Evolutionary conservation across 37 sponge, comb jelly and placozoan species (phyloP).

Genomic region (Mnemiopsis leidyi): DNA sequence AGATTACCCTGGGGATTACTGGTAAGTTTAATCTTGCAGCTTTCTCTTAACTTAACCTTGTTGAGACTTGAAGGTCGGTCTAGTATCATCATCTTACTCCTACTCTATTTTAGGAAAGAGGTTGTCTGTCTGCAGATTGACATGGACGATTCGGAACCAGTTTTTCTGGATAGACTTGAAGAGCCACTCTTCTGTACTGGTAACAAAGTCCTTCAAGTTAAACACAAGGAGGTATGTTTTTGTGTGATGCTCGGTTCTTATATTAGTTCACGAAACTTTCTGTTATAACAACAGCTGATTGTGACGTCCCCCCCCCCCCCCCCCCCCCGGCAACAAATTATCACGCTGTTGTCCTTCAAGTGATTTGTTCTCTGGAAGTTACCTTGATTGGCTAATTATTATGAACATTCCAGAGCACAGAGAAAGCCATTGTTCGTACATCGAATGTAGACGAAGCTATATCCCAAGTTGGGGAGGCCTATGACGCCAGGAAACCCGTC

Average conservation of each 20-base stretch:
- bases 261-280: too few species aligned
- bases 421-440: not conserved
- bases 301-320: too few species aligned
- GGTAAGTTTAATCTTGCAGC: not conserved
- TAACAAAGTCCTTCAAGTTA: not conserved
- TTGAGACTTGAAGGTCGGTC: too few species aligned
- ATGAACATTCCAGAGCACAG: not conserved
- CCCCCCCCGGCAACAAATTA: too few species aligned
- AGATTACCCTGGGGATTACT: not conserved
- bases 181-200: not conserved
- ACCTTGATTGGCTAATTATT: too few species aligned
- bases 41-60: not conserved
- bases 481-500: not conserved
- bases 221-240: not conserved
- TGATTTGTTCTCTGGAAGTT: too few species aligned
- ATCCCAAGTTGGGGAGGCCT: not conserved
- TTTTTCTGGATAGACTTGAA: not conserved
- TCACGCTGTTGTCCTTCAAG: too few species aligned
- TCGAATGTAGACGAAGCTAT: not conserved
- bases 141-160: not conserved
- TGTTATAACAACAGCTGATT: too few species aligned
- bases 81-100: too few species aligned
- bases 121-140: too few species aligned
- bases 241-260: not conserved
- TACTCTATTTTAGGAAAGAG: too few species aligned